Percentiles rank a stretch among this genome's conserved stretches.
These are phyloP conservation scores for Bos javanicus DNA, from an alignment of 2,113 vertebrate species.

Conservation along the genomic window DNA sequence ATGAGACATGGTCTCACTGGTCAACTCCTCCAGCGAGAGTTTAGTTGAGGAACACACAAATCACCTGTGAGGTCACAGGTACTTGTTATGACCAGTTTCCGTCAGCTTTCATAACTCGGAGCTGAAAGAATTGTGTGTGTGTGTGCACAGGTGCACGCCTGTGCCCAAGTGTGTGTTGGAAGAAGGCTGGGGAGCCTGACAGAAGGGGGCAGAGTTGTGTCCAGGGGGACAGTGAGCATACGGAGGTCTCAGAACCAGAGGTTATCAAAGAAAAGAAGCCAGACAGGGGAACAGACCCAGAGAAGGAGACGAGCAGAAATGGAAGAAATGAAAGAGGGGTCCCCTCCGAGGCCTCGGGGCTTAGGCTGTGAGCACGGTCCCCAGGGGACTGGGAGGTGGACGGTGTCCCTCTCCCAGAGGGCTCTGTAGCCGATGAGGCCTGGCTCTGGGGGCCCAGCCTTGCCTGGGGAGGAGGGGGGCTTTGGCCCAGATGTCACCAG, in stretches of 20 bases:
- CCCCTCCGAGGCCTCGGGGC: fast-evolving
- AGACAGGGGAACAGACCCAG: background rate
- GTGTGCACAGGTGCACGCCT: fast-evolving
- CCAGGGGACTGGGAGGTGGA: fast-evolving
- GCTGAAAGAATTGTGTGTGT: background rate
- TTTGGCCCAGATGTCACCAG: background rate
- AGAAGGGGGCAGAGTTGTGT: background rate
- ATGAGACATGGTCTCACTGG: too few species aligned
- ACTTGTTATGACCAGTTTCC: background rate
- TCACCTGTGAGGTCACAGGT: background rate
- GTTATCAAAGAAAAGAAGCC: background rate
- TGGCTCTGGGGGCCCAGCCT: background rate
- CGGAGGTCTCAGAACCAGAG: background rate
- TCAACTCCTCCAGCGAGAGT: background rate
- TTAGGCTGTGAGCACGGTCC: fast-evolving
- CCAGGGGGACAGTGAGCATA: background rate
- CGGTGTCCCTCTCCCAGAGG: fast-evolving
- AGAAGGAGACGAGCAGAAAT: background rate
- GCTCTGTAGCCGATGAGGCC: fast-evolving
- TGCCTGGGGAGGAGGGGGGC: fast-evolving
- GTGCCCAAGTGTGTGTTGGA: background rate
- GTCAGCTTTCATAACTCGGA: background rate
- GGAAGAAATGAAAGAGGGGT: background rate
- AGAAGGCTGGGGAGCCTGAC: too few species aligned
- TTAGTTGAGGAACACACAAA: background rate